phyloP scores from a whole-genome alignment of 2,888 invertebrate genomes.

The Catocala sponsa region DNA sequence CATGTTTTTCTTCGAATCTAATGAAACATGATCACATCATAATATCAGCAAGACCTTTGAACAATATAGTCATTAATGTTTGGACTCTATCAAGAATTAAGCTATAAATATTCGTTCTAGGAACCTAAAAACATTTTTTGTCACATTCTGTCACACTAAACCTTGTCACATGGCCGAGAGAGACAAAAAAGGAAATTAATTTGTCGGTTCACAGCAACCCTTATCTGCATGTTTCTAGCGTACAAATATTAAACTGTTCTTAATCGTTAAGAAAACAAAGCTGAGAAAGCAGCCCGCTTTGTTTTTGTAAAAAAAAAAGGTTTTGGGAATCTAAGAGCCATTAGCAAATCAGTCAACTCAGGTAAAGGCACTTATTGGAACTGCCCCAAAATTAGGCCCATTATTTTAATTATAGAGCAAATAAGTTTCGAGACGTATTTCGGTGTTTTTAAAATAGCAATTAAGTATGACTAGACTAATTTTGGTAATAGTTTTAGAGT shows the following conservation, averaged over 20 bases:
- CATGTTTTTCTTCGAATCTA: too few relatives aligned
- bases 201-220: conserved; percentile 57
- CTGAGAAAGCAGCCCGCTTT: conserved; percentile 45
- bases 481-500: conserved; percentile 24
- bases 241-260: conserved; percentile 71
- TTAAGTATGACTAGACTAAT: conserved; percentile 36
- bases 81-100: neutral
- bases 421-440: conserved; percentile 66
- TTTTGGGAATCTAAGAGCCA: conserved; percentile 60
- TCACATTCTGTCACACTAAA: conserved; percentile 27
- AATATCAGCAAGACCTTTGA: too few relatives aligned
- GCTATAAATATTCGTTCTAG: conserved; percentile 1
- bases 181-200: conserved; percentile 57
- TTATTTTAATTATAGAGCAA: conserved; percentile 85
- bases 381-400: conserved; percentile 76
- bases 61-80: too few relatives aligned
- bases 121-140: conserved; percentile 27
- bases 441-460: conserved; percentile 44
- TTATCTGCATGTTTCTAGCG: conserved; percentile 66
- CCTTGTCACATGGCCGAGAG: conserved; percentile 30
- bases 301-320: conserved; percentile 45
- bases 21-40: too few relatives aligned
- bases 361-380: conserved; percentile 78
- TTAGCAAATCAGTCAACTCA: conserved; percentile 77
- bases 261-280: conserved; percentile 75